phyloP scores from a whole-genome alignment of 2,113 vertebrate species.

The Cochlearius cochlearius region DNA sequence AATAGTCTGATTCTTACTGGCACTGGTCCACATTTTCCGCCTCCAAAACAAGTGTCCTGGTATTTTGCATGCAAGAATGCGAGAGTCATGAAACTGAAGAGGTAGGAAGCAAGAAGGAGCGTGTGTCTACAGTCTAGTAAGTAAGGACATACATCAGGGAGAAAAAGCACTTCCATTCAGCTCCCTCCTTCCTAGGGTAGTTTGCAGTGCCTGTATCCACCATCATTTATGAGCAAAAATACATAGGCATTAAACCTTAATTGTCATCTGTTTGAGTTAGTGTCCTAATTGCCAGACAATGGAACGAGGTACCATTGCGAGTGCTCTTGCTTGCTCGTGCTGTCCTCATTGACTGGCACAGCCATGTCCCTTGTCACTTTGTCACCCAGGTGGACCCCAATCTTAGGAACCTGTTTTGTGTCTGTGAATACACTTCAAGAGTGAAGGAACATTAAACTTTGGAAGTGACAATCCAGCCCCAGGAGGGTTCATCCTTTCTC shows the following conservation, averaged over 20 bases:
- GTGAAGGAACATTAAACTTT: background rate
- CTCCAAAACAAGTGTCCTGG: background rate
- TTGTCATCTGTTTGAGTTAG: background rate
- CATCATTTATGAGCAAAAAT: background rate
- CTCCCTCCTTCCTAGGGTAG: background rate
- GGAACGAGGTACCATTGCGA: fast-evolving
- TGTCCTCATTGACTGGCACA: background rate
- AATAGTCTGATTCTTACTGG: background rate
- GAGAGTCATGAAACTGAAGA: background rate
- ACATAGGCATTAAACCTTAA: background rate
- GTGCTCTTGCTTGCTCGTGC: fast-evolving
- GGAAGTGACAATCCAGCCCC: background rate
- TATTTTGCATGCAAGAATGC: background rate
- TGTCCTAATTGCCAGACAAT: background rate
- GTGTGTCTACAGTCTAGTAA: background rate
- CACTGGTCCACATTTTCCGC: background rate
- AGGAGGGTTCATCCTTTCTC: background rate
- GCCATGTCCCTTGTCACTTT: background rate
- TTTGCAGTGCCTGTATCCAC: background rate
- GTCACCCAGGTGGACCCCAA: background rate
- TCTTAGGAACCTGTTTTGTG: background rate
- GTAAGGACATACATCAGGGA: background rate
- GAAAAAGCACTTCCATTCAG: background rate
- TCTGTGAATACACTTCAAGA: background rate
- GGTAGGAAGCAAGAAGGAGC: background rate